A percentile compares a stretch with the other conserved stretches of the same genome.
phyloP scores from a whole-genome alignment of 2,797 vertebrate species.

The Typhlichthys eigenmanni region DNA sequence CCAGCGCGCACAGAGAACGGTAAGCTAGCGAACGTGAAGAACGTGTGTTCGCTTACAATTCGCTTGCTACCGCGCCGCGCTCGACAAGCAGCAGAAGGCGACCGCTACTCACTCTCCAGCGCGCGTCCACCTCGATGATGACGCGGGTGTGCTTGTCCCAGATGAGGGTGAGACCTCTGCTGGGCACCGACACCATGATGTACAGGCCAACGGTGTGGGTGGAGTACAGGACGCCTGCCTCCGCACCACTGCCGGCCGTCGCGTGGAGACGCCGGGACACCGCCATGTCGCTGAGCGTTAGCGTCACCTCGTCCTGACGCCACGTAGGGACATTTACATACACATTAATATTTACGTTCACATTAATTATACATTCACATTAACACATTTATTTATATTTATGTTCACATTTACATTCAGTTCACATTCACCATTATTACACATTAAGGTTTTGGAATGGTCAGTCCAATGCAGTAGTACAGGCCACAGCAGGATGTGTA shows the following conservation, averaged over 20 bases:
- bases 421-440: no score
- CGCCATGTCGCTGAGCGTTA: slow-evolving; percentile 69
- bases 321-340: not conserved
- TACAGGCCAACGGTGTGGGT: slow-evolving; percentile 73
- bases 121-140: slow-evolving; percentile 52
- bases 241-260: slow-evolving; percentile 5
- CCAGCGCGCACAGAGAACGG: no score
- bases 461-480: no score
- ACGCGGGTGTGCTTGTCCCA: slow-evolving; percentile 80
- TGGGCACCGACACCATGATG: slow-evolving; percentile 65
- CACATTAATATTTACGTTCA: no score
- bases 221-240: slow-evolving; percentile 52
- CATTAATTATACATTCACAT: no score
- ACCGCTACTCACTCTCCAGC: slow-evolving; percentile 62
- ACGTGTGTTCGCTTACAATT: no score
- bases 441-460: no score
- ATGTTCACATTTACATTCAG: no score
- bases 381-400: no score
- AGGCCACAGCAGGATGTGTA: no score
- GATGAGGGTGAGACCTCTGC: slow-evolving; percentile 66
- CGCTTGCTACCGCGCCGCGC: not conserved
- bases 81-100: not conserved
- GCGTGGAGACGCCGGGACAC: slow-evolving; percentile 46
- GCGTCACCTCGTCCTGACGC: slow-evolving; percentile 52
- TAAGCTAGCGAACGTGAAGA: no score